Base-by-base conservation (phyloP, 2,888 invertebrate species). In the Netelia melanura region DNA sequence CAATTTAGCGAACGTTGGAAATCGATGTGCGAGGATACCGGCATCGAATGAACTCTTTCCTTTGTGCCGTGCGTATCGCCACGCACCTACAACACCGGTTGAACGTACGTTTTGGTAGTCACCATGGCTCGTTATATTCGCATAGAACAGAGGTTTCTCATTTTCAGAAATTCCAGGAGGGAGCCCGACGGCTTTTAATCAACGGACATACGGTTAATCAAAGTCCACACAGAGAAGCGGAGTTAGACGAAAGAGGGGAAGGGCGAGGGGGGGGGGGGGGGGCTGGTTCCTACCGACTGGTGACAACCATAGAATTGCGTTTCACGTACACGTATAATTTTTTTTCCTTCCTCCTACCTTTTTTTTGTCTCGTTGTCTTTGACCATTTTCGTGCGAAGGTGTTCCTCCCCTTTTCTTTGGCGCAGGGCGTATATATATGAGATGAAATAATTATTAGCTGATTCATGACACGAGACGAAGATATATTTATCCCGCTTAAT, bases 141-240 rank as follows among this genome's bases (percentile, higher is more conserved):
- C 48, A 38, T 25, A 44, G 30, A 30, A 30, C 62, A 71, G 62
- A 65, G 52, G 52, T 71, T 75, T 64, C 76, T 80, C 75, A 72
- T 77, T 82, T 82, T 62, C 62, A 23, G 44, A 79, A 71, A 76
- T 14, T 52, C 65, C 25, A 58, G 62, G 58, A 48, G 25, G 23
- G 0, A 56, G 11, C 14, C 52, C 30, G 44, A 1, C 70, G 58
- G 43, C 80, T 71, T 84, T 80, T 71, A 80, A 80, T 84, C 76
- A 80, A 79, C 83, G 76, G 48, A 25, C 48, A 52, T 43, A 79
- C 70, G 76, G 76, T 72, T 70, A 76, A 84, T 76, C 71, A 67
- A 80, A 80, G 64, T 48, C 30, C 43, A 43, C 52, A 21, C 61
- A 48, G 44, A 58, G 3, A 30, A 10, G 23, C 0, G 8, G 62